phyloP scores from a whole-genome alignment of 2,113 vertebrate species.

The Oncorhynchus tshawytscha region DNA sequence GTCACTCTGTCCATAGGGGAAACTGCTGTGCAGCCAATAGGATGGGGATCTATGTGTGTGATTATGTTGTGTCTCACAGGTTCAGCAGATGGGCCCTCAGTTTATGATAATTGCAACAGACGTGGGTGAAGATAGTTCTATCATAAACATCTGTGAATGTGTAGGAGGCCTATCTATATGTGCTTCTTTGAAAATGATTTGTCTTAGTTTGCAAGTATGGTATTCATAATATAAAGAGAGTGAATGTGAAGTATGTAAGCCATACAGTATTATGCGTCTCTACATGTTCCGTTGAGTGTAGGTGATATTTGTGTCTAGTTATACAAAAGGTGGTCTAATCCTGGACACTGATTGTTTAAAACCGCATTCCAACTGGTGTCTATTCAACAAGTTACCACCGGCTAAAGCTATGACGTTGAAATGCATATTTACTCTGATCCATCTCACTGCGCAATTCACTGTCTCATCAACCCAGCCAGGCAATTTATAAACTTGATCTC shows the following conservation, averaged over 20 bases:
- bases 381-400: too few relatives aligned
- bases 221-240: not conserved
- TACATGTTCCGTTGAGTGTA: not conserved
- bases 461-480: too few relatives aligned
- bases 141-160: not conserved
- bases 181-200: not conserved
- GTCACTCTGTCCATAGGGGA: not conserved
- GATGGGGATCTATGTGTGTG: not conserved
- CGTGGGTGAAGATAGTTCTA: not conserved
- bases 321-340: too few relatives aligned
- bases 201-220: not conserved
- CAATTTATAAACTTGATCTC: too few relatives aligned
- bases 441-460: too few relatives aligned
- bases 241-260: not conserved
- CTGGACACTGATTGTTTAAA: too few relatives aligned
- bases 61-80: not conserved
- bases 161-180: not conserved
- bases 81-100: not conserved
- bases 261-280: not conserved
- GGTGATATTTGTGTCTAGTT: not conserved
- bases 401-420: too few relatives aligned
- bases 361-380: too few relatives aligned
- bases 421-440: too few relatives aligned
- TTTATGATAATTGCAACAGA: not conserved
- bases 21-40: not conserved